Percentiles rank a stretch among this genome's conserved stretches.
These are phyloP conservation scores for Recurvirostra avosetta DNA, from an alignment of 2,113 vertebrate genomes.

Conservation along the genomic window DNA sequence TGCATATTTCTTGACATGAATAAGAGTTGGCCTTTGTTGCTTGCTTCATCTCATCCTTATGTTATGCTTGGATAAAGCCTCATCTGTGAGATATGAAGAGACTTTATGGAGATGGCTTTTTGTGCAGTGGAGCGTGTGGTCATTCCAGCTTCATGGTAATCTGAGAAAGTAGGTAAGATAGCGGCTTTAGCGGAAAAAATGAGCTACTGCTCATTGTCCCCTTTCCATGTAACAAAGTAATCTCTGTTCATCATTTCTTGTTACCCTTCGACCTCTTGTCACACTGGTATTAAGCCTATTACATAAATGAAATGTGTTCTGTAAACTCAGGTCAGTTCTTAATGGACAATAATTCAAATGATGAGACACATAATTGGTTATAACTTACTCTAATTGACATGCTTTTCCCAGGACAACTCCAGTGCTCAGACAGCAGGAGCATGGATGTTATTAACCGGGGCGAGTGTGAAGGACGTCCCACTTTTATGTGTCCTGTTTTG, in stretches of 20 bases:
- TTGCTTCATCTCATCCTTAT: neutral
- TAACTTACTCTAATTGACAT: slow-evolving; percentile 47
- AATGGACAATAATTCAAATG: slow-evolving; percentile 52
- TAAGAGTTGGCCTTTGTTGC: neutral
- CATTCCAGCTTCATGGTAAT: neutral
- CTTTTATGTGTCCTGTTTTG: neutral
- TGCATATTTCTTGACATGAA: neutral
- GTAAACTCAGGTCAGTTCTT: slow-evolving; percentile 37
- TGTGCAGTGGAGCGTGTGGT: neutral
- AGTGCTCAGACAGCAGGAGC: neutral
- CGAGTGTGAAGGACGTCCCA: slow-evolving; percentile 34
- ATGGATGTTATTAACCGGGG: slow-evolving; percentile 15
- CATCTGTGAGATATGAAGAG: neutral
- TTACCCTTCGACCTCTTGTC: neutral
- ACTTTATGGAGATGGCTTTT: neutral
- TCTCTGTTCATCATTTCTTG: neutral
- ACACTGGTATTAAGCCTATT: neutral
- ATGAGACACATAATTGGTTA: neutral
- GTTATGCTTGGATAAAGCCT: neutral
- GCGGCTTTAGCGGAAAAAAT: neutral
- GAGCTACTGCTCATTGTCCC: neutral
- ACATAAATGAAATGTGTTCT: neutral
- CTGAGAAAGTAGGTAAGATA: neutral
- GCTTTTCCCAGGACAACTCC: slow-evolving; percentile 42
- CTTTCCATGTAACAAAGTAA: neutral